These are phyloP conservation scores for Avahi laniger DNA, from an alignment of 2,797 vertebrate genomes.

Conservation along the genomic window DNA sequence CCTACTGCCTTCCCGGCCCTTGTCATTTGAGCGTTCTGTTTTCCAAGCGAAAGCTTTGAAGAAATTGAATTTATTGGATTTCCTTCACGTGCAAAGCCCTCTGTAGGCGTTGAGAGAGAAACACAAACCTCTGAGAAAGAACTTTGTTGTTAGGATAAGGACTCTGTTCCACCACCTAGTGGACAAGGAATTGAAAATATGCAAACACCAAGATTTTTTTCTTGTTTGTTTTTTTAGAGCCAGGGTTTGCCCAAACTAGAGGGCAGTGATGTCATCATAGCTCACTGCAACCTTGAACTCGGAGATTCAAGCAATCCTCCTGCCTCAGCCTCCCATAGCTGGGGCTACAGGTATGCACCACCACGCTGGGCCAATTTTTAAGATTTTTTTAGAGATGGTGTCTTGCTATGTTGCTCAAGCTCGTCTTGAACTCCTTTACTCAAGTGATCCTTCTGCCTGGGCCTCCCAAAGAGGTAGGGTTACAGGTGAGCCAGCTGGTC, in stretches of 20 bases:
- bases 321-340: too few relatives aligned
- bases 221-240: too few relatives aligned
- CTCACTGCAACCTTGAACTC: too few relatives aligned
- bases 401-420: background rate
- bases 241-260: too few relatives aligned
- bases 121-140: background rate
- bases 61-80: background rate
- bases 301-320: too few relatives aligned
- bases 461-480: too few relatives aligned
- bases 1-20: background rate
- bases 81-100: background rate
- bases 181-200: slow-evolving; percentile 39
- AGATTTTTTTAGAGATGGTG: background rate
- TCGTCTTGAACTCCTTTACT: background rate
- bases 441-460: background rate
- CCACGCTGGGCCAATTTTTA: background rate
- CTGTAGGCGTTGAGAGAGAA: background rate
- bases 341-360: too few relatives aligned
- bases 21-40: background rate
- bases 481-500: background rate
- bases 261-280: too few relatives aligned
- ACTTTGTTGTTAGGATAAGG: background rate
- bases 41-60: background rate
- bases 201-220: background rate
- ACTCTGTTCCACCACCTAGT: slow-evolving; percentile 50